Base-by-base conservation (phyloP, 2,888 invertebrate species). In the Sinelater perroti region DNA sequence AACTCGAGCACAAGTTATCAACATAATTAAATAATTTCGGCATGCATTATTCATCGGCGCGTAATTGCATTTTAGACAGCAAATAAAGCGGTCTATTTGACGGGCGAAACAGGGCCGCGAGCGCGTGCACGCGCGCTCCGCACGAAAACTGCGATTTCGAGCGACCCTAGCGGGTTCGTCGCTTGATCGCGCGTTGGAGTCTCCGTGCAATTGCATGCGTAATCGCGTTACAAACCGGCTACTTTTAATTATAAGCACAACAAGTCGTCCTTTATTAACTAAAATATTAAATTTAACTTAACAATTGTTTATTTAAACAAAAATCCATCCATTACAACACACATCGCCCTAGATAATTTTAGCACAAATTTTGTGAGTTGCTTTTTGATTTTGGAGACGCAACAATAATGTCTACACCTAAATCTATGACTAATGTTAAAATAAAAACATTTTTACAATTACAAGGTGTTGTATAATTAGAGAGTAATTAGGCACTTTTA, bases 21-120 rank as follows among this genome's bases (percentile, higher is more conserved):
- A 49, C 36, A 40, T 54, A 59, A 59, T 59, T 59, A 59, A 49
- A 59, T 54, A 59, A 59, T 59, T 55, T 54, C 28, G 50, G 40
- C 40, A 55, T 59, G 44, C 59, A 59, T 59, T 47, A 58, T 53
- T 59, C 59, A 59, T 54, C 42, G 50, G 18, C 13, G 10, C 21
- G 49, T 47, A 35, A 49, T 35, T 46, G 47, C 40, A 40, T 24
- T 42, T 44, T 30, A 30, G 7, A 10, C 42, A 7, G 30, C 10
- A 30, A 42, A 44, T 24, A 30, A 17, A 44, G 4, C 6, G 6
- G 44, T 42, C 8, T 42, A 10, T 42, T 10, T 14, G 7, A 24
- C 14, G 30, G 17, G 8, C 44, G 16, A 11, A n/a, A n/a, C n/a
- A n/a, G n/a, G n/a, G n/a, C n/a, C n/a, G n/a, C n/a, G n/a, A n/a